Evolutionary conservation across 2,113 vertebrate species (phyloP), one percentile per base, ranked within the genome.

Genomic region (Tenebrosternarchus preto): DNA sequence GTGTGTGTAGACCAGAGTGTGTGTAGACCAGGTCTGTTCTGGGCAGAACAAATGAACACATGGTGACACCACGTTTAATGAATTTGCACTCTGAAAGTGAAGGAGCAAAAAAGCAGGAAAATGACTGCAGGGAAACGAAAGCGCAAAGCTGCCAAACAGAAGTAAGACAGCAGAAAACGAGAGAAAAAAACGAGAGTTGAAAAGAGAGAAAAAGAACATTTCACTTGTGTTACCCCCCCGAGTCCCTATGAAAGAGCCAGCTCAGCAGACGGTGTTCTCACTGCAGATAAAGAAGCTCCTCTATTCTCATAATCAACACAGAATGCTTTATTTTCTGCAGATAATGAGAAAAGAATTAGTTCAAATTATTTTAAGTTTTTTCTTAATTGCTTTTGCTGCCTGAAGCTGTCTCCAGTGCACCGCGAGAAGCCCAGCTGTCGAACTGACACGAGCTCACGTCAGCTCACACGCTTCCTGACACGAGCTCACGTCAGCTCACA

Each of bases 371-470:
- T 92, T 79, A 61, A 92, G 89, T 89, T 91, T 93, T 91, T 88
- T 91, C 84, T 91, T 93, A 93, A 93, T 93, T 93, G 92, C 93
- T 92, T 94, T 94, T 89, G 86, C 77, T 85, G 92, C 93, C 92
- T 86, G 85, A 86, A 93, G 92, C 90, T 86, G 83, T n/a, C 87
- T 91, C 88, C n/a, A n/a, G 69, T 84, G 86, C 84, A 89, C 77
- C 70, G 84, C 88, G 88, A 87, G 86, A 84, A 89, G 84, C 76
- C 82, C 87, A 92, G n/a, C n/a, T n/a, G n/a, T n/a, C n/a, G 93
- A 93, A 92, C 93, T 94, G 92, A 92, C 90, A 91, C 92, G 91
- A 80, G 76, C 87, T 86, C 88, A 61, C 91, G 89, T 94, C 94
- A 92, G 90, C 89, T n/a, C n/a, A n/a, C n/a, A n/a, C n/a, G n/a